Percentiles rank a stretch among this genome's conserved stretches.
Evolutionary conservation across 2,113 vertebrate genomes (phyloP).

Genomic region (Machaerirhynchus nigripectus): DNA sequence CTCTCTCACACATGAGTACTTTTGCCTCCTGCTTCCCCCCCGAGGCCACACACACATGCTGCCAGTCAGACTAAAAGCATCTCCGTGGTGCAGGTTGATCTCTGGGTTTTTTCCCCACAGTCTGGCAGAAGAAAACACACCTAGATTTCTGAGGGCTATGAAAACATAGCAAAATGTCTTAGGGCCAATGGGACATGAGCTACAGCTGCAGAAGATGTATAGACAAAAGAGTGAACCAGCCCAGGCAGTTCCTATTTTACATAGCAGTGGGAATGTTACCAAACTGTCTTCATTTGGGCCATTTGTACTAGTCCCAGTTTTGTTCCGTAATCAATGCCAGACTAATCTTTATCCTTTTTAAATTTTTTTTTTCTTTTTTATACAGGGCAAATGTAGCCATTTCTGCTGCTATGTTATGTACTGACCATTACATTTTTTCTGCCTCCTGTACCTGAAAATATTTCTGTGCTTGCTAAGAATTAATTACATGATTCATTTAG

Average conservation of each 20-base stretch:
- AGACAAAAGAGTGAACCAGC: neutral
- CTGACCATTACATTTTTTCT: neutral
- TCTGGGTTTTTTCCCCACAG: neutral
- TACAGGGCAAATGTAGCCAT: neutral
- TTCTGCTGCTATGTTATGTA: neutral
- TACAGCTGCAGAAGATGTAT: neutral
- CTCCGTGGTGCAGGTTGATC: neutral
- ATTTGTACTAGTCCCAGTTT: neutral
- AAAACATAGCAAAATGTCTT: neutral
- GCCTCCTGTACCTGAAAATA: neutral
- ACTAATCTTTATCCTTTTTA: neutral
- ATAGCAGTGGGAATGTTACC: neutral
- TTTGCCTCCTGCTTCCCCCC: neutral
- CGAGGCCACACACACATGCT: accelerated
- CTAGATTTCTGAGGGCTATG: neutral
- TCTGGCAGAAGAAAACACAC: neutral
- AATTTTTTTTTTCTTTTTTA: neutral
- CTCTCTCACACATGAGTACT: accelerated
- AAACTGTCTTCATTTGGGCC: neutral
- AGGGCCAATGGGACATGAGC: neutral
- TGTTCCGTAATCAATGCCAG: neutral
- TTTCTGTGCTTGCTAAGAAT: neutral
- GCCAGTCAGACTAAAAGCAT: neutral
- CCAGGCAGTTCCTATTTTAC: neutral
- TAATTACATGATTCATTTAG: neutral